Base-by-base conservation (phyloP, 2,113 vertebrate genomes). In the Nesoenas mayeri region DNA sequence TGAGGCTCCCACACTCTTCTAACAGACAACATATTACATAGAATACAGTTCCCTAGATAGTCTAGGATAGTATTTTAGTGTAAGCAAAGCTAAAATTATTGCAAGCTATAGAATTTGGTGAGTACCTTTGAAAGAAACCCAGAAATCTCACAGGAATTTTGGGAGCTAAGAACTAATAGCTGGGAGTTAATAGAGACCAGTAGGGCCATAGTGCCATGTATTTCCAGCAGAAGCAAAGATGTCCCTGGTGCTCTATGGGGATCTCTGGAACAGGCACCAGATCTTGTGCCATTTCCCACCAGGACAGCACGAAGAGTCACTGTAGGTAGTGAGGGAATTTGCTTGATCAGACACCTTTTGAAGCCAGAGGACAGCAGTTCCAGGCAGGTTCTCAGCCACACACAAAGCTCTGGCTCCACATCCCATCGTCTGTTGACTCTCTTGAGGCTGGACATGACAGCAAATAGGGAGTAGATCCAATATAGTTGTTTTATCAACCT, bases 161-260 rank as follows among this genome's bases (percentile, higher is more conserved):
- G 51, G 26, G 26, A 28, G 51, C 51, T 53, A 53, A 25, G 14
- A 53, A 14, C 25, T 26, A 15, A 53, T 28, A 53, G 51, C 51
- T 53, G 26, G 51, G 51, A 86, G 71, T 15, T 91, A 2, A n/a
- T 17, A 6, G 67, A 15, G 60, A 64, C 48, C 51, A 34, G 38
- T 1, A 62, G 53, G 44, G 70, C 11, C 64, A 6, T 44, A 34
- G 61, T 0, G 29, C 47, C 0, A 3, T 0, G 0, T 0, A 4
- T 16, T 47, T 34, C 61, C 44, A 44, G 47, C 0, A 0, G 60
- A 57, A 50, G 34, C 34, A 57, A 19, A 61, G 38, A 16, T 0
- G 0, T 3, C 7, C 51, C 79, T 19, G 42, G 3, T 50, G 71
- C 70, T 72, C 85, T 56, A 0, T 0, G 5, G 40, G 72, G n/a